Evolutionary conservation across 2,113 vertebrate species (phyloP).

Genomic region (Notarius lentiginosus): DNA sequence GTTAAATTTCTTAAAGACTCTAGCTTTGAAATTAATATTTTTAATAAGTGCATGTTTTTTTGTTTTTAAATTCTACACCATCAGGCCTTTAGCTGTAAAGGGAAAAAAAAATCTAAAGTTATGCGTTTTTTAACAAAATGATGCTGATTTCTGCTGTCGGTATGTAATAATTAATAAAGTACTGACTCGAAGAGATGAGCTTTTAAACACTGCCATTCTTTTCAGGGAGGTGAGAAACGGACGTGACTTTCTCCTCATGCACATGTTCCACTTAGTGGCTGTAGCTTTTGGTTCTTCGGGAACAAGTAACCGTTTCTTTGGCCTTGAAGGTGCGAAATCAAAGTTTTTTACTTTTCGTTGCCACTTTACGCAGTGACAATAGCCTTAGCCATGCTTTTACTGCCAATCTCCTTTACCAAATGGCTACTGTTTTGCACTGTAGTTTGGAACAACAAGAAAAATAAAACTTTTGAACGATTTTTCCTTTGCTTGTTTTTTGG

Average conservation of each 20-base stretch:
- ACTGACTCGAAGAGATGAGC: slow-evolving; percentile 55
- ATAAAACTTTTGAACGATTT: neutral
- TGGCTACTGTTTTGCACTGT: slow-evolving; percentile 78
- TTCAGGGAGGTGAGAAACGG: slow-evolving; percentile 64
- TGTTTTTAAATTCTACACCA: slow-evolving; percentile 61
- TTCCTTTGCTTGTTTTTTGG: neutral
- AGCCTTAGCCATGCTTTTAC: slow-evolving; percentile 77
- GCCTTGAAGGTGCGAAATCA: slow-evolving; percentile 66
- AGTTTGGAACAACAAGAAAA: neutral
- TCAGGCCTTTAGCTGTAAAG: slow-evolving; percentile 68
- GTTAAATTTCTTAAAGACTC: slow-evolving; percentile 55
- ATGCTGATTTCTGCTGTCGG: slow-evolving; percentile 43
- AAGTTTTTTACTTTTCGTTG: slow-evolving; percentile 73
- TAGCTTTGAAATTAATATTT: slow-evolving; percentile 71
- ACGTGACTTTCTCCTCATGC: slow-evolving; percentile 62
- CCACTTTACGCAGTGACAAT: slow-evolving; percentile 74
- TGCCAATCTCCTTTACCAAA: slow-evolving; percentile 72
- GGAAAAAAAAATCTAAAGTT: slow-evolving; percentile 41
- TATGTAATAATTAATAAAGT: slow-evolving; percentile 36
- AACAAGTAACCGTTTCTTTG: slow-evolving; percentile 64
- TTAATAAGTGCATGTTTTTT: slow-evolving; percentile 78
- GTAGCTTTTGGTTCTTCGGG: slow-evolving; percentile 71
- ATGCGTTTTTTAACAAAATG: slow-evolving; percentile 28
- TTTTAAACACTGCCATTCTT: slow-evolving; percentile 79
- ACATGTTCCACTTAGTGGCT: slow-evolving; percentile 66